Evolutionary conservation across 1,140 invertebrate genomes (phyloP).

Genomic region (Solen grandis): DNA sequence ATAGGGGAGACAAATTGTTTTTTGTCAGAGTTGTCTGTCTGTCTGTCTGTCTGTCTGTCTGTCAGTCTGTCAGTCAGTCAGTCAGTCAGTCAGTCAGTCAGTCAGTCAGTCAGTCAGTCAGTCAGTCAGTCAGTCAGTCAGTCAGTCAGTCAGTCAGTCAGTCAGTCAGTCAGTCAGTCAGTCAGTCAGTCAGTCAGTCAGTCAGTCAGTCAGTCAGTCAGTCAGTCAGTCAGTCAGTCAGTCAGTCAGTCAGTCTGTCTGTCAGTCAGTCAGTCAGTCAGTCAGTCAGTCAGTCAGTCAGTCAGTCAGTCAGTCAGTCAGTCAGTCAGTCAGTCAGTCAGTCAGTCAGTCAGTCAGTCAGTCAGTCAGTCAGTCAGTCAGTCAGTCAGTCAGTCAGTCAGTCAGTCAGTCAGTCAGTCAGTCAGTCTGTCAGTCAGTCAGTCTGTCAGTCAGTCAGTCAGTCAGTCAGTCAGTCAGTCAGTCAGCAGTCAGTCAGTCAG

Average conservation of each 20-base stretch:
- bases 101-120: not conserved
- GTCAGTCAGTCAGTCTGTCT: not conserved
- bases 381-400: slow-evolving; percentile 63
- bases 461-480: slow-evolving; percentile 64
- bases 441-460: slow-evolving; percentile 62
- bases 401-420: slow-evolving; percentile 63
- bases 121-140: not conserved
- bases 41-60: slow-evolving; percentile 2
- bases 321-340: too few species aligned
- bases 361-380: slow-evolving; percentile 61
- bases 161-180: not conserved
- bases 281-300: too few species aligned
- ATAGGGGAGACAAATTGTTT: too few species aligned
- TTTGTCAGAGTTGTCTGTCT: too few species aligned
- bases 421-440: slow-evolving; percentile 64
- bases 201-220: not conserved
- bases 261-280: not conserved
- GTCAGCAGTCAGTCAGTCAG: too few species aligned
- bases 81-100: not conserved
- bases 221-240: not conserved
- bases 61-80: not conserved
- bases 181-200: not conserved
- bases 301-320: too few species aligned
- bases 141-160: not conserved
- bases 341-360: slow-evolving; percentile 60